A percentile compares a stretch with the other conserved stretches of the same genome.
Conservation (phyloP, 2,113 vertebrate species). For the Anguilla japonica region DNA sequence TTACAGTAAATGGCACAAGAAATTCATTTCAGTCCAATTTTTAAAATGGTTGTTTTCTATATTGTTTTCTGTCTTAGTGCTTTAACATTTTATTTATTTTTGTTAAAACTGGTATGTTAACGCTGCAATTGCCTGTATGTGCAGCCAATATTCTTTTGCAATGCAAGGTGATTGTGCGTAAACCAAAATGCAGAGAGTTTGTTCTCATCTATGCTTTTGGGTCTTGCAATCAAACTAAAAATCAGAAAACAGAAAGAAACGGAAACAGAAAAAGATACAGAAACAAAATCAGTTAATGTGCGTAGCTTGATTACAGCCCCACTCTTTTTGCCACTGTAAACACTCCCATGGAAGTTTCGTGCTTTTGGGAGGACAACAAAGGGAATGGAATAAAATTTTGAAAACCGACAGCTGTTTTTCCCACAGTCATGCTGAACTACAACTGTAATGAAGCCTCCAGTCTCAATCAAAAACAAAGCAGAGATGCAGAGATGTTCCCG, state of each 20-base stretch:
- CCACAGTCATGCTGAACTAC: neutral
- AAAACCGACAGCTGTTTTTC: neutral
- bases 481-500: neutral
- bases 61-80: too few relatives aligned
- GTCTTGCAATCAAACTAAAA: too few relatives aligned
- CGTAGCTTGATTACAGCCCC: neutral
- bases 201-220: too few relatives aligned
- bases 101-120: too few relatives aligned
- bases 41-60: too few relatives aligned
- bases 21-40: too few relatives aligned
- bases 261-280: too few relatives aligned
- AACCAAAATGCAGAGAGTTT: too few relatives aligned
- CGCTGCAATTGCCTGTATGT: neutral
- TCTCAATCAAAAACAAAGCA: neutral
- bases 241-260: too few relatives aligned
- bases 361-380: neutral
- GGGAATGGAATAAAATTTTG: neutral
- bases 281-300: neutral
- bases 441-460: neutral
- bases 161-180: neutral
- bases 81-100: too few relatives aligned
- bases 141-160: neutral
- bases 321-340: neutral
- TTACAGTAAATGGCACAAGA: too few relatives aligned
- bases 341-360: neutral